phyloP scores from a whole-genome alignment of 2,797 vertebrate species.

The Premnoplex brunnescens region DNA sequence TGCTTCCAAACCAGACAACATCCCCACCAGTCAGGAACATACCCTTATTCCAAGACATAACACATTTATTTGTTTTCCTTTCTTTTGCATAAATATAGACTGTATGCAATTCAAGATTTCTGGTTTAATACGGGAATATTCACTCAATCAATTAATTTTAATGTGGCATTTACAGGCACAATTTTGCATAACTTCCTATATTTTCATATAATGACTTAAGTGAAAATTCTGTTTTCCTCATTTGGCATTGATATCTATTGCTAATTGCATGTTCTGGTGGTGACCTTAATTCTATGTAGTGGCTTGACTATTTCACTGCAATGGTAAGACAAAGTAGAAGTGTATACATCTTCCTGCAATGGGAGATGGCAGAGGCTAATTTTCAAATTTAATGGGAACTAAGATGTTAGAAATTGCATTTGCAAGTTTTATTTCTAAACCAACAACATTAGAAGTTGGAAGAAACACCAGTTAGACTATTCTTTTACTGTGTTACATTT shows the following conservation, averaged over 20 bases:
- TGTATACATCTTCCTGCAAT: accelerated
- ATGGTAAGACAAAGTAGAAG: background rate
- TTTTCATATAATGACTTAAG: background rate
- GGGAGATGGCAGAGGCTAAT: background rate
- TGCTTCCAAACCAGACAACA: background rate
- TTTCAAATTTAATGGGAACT: background rate
- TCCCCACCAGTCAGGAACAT: background rate
- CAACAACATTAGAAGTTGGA: background rate
- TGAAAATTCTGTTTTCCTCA: background rate
- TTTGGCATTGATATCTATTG: background rate
- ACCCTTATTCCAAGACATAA: background rate
- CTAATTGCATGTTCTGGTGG: background rate
- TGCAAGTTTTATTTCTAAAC: background rate
- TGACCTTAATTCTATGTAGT: background rate
- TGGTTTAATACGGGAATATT: background rate
- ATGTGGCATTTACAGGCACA: background rate
- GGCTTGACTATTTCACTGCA: background rate
- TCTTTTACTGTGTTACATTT: background rate
- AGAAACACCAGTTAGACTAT: background rate
- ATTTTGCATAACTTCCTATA: no score
- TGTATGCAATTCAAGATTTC: background rate
- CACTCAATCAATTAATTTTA: background rate
- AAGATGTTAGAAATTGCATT: background rate
- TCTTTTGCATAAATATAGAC: background rate
- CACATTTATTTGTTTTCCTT: background rate